Percentiles rank a stretch among this genome's conserved stretches.
Conservation (phyloP, 2,797 vertebrate genomes). For the Trachops cirrhosus region DNA sequence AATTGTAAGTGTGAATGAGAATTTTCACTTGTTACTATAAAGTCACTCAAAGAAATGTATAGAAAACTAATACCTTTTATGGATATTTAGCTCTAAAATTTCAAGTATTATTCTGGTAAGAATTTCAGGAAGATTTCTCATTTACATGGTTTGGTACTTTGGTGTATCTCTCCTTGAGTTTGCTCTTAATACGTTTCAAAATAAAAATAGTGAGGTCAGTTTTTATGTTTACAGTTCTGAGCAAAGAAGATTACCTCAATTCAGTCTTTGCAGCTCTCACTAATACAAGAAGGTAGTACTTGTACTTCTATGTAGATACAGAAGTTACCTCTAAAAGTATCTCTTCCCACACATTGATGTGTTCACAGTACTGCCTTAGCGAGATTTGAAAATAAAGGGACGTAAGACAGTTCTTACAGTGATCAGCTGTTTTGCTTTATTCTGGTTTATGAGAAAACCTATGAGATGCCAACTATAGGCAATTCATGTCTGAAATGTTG, state of each 20-base stretch:
- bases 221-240: slow-evolving; percentile 1
- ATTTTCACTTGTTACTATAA: neutral
- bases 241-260: slow-evolving; percentile 18
- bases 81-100: neutral
- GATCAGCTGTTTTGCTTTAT: neutral
- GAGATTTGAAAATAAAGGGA: neutral
- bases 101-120: neutral
- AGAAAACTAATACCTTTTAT: neutral
- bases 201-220: slow-evolving; percentile 16
- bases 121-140: neutral
- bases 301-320: neutral
- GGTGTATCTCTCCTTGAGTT: neutral
- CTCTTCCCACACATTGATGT: neutral
- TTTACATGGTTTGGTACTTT: neutral
- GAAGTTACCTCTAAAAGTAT: slow-evolving; percentile 11
- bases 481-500: neutral
- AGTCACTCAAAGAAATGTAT: neutral
- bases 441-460: neutral
- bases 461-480: neutral
- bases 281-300: neutral
- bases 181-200: neutral
- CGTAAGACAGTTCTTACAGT: neutral
- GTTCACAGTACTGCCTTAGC: neutral
- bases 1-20: neutral
- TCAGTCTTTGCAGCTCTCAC: neutral